phyloP scores from a whole-genome alignment of 2,113 vertebrate species.

The Geococcyx californianus region DNA sequence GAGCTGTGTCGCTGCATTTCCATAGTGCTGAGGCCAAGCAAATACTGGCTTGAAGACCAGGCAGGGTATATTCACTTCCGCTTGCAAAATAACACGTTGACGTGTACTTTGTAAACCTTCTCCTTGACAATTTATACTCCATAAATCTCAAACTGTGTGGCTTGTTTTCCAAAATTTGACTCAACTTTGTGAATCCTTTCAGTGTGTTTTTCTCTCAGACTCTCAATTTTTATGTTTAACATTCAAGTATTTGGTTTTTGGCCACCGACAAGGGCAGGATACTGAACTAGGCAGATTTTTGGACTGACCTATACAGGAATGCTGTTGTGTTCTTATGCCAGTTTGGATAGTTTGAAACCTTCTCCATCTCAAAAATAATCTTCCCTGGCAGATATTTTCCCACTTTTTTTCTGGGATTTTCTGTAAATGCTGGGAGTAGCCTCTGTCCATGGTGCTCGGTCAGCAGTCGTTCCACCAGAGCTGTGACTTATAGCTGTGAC shows the following conservation, averaged over 20 bases:
- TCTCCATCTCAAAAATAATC: background rate
- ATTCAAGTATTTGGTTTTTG: background rate
- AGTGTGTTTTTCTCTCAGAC: background rate
- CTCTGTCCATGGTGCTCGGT: conserved; percentile 52
- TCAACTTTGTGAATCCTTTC: background rate
- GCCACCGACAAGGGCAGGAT: background rate
- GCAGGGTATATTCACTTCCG: background rate
- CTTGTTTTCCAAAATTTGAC: conserved; percentile 8
- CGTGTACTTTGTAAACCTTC: background rate
- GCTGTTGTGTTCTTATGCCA: background rate
- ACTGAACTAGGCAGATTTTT: background rate
- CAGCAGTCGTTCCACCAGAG: background rate
- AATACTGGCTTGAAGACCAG: background rate
- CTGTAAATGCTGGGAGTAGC: background rate
- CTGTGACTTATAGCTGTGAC: background rate
- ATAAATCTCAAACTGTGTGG: background rate
- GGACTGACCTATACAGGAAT: background rate
- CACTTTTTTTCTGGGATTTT: background rate
- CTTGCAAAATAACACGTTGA: background rate
- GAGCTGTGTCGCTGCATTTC: background rate
- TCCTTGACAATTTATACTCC: background rate
- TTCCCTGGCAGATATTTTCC: background rate
- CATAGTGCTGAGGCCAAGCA: conserved; percentile 12
- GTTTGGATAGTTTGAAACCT: background rate
- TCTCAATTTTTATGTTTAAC: background rate